Evolutionary conservation across 2,888 invertebrate species (phyloP).

Genomic region (Salticus scenicus): DNA sequence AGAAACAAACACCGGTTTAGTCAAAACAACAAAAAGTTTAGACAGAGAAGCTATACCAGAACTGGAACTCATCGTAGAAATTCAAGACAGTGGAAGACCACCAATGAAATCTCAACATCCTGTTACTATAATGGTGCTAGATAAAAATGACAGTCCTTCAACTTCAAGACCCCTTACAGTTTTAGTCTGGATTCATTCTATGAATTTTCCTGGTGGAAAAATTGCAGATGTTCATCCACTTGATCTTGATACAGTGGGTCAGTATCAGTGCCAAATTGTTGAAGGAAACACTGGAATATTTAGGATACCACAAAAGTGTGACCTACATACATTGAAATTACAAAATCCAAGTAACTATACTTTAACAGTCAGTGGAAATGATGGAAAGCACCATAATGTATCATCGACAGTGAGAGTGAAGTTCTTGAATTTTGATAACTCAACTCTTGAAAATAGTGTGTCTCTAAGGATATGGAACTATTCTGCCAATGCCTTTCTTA

Average conservation of each 20-base stretch:
- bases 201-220: conserved; percentile 81
- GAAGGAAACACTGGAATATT: conserved; percentile 76
- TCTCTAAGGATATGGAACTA: conserved; percentile 85
- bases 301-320: conserved; percentile 84
- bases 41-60: conserved; percentile 88
- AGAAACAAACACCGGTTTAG: conserved; percentile 86
- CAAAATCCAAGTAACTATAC: conserved; percentile 77
- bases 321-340: conserved; percentile 84
- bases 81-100: conserved; percentile 91
- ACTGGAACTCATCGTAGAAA: conserved; percentile 86
- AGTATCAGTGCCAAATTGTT: conserved; percentile 89
- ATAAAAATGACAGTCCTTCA: conserved; percentile 94
- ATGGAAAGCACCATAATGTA: conserved; percentile 90
- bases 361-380: conserved; percentile 89
- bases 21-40: conserved; percentile 85
- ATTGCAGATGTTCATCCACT: conserved; percentile 94
- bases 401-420: conserved; percentile 89
- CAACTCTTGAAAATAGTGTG: conserved; percentile 88
- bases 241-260: conserved; percentile 91
- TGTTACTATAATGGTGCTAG: conserved; percentile 85
- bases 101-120: conserved; percentile 87
- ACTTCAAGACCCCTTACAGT: conserved; percentile 85
- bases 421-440: conserved; percentile 86
- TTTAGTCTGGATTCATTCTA: conserved; percentile 83
- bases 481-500: conserved; percentile 85